Evolutionary conservation across 2,888 invertebrate species (phyloP), one percentile per base, ranked within the genome.

Genomic region (Apamea anceps): DNA sequence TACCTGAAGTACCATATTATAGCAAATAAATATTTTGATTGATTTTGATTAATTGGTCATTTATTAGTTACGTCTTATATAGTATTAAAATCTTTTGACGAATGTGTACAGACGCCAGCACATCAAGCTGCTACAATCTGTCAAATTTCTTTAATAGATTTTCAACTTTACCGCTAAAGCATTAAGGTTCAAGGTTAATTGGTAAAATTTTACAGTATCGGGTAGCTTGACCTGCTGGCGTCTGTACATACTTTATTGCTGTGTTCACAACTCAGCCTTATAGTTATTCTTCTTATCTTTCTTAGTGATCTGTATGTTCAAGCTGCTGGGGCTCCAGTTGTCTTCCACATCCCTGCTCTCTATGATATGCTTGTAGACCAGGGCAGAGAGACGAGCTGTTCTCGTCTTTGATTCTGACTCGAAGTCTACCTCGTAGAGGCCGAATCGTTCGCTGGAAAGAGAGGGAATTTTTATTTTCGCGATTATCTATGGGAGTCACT

Each of bases 341-440:
- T 92, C 91, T 62, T 95, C 94, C 0, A 95, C 90, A 0, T 91
- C 82, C 60, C 94, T 91, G 28, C 90, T 86, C 63, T 95, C 90
- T 12, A 96, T 95, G 0, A 96, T 91, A 18, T 93, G 93, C 76
- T 97, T 97, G 91, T 96, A 98, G 0, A 97, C 97, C 21, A 96
- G 91, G 0, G 97, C 97, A 0, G 98, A 98, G 6, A 97, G 93
- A 84, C 98, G 97, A 0, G 98, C 97, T 0, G 97, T 97, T 72
- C 98, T 95, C 0, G 96, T 97, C 82, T 97, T 97, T 1, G 97
- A 92, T 0, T 97, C 97, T 32, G 97, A 97, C 0, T 95, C 96
- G 88, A 98, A 98, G 90, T 98, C 97, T 3, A 98, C 98, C 83
- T 97, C 97, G 90, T 98, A 98, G 0, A 98, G 92, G 0, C 98